Percentiles rank a stretch among this genome's conserved stretches.
These are phyloP conservation scores for Rhagoletis pomonella DNA, from an alignment of 1,140 invertebrate genomes.

Conservation along the genomic window DNA sequence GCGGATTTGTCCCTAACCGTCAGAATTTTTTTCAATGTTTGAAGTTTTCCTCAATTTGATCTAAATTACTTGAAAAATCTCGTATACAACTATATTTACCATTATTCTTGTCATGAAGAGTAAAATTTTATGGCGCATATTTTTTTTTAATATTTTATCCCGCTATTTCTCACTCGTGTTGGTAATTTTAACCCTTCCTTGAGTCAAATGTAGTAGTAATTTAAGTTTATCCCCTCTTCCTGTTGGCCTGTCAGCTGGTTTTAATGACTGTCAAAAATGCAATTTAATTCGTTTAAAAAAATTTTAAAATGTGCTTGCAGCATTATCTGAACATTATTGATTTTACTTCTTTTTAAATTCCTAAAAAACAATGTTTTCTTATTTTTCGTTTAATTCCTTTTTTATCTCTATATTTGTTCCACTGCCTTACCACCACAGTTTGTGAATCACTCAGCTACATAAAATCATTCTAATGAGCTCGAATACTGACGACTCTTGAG, in stretches of 20 bases:
- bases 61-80: no score
- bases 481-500: background rate
- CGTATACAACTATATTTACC: no score
- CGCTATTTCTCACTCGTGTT: no score
- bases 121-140: no score
- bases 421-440: background rate
- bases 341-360: background rate
- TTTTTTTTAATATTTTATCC: no score
- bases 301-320: background rate
- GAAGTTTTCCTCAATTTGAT: no score
- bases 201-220: no score
- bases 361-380: background rate
- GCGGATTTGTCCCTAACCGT: no score
- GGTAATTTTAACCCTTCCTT: no score
- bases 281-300: conserved; percentile 45
- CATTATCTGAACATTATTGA: background rate
- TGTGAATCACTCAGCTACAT: background rate
- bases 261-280: background rate
- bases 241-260: background rate
- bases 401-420: background rate
- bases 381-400: background rate
- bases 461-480: background rate
- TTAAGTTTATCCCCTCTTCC: no score
- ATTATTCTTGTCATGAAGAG: no score
- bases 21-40: no score